These are phyloP conservation scores for Mionectes macconnelli DNA, from an alignment of 2,113 vertebrate species.

Conservation along the genomic window DNA sequence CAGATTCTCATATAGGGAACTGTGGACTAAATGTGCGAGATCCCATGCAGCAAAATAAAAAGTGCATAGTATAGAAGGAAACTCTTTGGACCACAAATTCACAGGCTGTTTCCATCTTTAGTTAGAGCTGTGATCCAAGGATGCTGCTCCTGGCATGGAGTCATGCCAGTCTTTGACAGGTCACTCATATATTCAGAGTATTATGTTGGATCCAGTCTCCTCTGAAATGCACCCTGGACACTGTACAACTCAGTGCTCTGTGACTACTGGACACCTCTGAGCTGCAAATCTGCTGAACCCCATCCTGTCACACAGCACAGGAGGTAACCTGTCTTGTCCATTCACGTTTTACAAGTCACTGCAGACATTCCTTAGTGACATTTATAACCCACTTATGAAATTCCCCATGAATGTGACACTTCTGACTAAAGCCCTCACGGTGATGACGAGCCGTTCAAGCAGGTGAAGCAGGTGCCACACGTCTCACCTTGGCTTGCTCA, in stretches of 20 bases:
- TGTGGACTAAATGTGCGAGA: neutral
- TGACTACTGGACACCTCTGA: neutral
- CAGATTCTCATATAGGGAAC: neutral
- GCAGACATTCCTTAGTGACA: neutral
- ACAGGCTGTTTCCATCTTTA: neutral
- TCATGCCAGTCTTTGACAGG: neutral
- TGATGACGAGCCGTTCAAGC: neutral
- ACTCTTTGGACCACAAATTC: neutral
- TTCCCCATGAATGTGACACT: neutral
- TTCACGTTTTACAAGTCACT: neutral
- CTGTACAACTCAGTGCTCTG: neutral
- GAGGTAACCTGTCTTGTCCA: neutral
- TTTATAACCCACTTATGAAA: neutral
- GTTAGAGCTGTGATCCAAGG: neutral
- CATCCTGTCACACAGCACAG: neutral
- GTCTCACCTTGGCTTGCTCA: slow-evolving; percentile 83
- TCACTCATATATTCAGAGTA: neutral
- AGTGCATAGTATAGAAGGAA: neutral
- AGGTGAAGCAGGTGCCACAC: neutral
- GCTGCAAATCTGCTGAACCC: neutral
- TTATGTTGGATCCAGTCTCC: neutral
- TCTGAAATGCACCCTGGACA: neutral
- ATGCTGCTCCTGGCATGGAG: neutral
- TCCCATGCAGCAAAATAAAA: neutral
- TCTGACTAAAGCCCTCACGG: neutral